Conservation (phyloP, 2,113 vertebrate genomes). For the Cyanoderma ruficeps region DNA sequence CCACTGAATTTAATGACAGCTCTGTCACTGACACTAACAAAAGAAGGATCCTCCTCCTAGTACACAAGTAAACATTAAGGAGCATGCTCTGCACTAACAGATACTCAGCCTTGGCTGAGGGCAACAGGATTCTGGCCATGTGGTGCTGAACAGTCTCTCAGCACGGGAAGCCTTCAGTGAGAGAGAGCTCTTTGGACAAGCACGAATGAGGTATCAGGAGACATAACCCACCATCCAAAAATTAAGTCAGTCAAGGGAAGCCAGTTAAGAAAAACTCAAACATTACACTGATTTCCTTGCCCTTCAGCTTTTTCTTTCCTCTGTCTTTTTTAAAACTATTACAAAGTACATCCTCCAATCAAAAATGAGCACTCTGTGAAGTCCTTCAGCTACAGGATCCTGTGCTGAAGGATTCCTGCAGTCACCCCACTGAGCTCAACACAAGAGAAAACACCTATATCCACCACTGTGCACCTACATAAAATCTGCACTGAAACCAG, state of each 20-base stretch:
- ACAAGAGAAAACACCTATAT: neutral
- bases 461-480: rapidly evolving
- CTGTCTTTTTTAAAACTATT: neutral
- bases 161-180: neutral
- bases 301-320: neutral
- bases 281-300: neutral
- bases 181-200: neutral
- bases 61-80: neutral
- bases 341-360: neutral
- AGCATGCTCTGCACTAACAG: neutral
- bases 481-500: neutral
- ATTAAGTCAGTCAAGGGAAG: neutral
- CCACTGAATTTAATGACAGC: conserved; percentile 17
- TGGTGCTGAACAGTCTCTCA: neutral
- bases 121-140: neutral
- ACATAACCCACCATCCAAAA: neutral
- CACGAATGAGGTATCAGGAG: neutral
- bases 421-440: neutral
- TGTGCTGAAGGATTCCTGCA: neutral
- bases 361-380: neutral
- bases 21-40: neutral
- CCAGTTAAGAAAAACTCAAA: neutral
- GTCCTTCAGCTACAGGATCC: neutral
- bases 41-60: neutral
- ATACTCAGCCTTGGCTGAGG: neutral